These are phyloP conservation scores for Bedellia somnulentella DNA, from an alignment of 2,888 invertebrate species.

Conservation along the genomic window DNA sequence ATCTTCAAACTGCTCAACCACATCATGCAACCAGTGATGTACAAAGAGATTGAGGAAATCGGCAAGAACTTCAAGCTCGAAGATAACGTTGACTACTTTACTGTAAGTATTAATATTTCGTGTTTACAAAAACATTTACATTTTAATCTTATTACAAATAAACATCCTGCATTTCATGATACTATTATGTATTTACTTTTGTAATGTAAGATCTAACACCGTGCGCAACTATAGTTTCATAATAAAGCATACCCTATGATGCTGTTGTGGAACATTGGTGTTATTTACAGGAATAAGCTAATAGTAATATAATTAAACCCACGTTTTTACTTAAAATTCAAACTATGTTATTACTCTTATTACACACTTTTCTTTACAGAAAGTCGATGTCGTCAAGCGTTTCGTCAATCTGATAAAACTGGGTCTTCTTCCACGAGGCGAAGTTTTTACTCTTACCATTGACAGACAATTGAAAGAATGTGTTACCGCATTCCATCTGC, in stretches of 20 bases:
- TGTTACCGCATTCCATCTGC: constrained; percentile 51
- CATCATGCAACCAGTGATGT: constrained; percentile 43
- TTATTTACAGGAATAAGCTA: no score
- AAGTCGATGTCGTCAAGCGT: constrained; percentile 58
- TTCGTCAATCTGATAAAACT: constrained; percentile 55
- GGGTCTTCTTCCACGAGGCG: constrained; percentile 59
- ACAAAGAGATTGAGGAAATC: constrained; percentile 41
- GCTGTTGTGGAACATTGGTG: no score
- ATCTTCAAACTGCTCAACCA: constrained; percentile 56
- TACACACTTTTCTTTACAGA: constrained; percentile 41
- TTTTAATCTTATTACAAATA: no score
- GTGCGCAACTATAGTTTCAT: background rate
- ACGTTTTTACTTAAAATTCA: no score
- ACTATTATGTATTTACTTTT: no score
- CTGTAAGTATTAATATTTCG: no score
- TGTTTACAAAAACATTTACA: no score
- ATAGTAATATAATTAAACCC: no score
- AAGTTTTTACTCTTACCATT: constrained; percentile 49
- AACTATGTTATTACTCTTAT: no score
- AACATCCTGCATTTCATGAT: no score
- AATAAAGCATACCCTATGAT: no score
- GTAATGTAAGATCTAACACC: no score
- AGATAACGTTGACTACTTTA: constrained; percentile 30
- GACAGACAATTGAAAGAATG: constrained; percentile 53
- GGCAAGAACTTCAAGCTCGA: constrained; percentile 42